A percentile compares a stretch with the other conserved stretches of the same genome.
Conservation (phyloP, 1,140 invertebrate species). For the Drosophila sp. region DNA sequence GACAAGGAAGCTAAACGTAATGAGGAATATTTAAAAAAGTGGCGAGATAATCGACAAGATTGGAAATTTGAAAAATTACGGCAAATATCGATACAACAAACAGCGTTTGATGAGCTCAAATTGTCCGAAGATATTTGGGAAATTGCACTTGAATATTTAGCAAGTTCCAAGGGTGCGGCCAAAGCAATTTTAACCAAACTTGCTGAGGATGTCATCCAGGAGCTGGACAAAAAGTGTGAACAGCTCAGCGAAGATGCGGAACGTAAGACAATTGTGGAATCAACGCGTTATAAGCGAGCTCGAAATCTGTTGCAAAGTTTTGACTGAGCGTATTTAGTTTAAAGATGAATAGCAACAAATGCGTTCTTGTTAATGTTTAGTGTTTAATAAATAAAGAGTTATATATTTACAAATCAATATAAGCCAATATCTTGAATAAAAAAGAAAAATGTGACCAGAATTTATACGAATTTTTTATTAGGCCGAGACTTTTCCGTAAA, state of each 20-base stretch:
- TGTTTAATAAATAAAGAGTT: slow-evolving; percentile 22
- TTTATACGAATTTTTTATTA: too few species aligned
- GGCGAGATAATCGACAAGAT: slow-evolving; percentile 88
- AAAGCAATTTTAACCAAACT: slow-evolving; percentile 87
- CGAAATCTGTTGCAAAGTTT: slow-evolving; percentile 85
- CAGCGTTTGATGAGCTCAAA: slow-evolving; percentile 87
- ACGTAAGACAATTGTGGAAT: slow-evolving; percentile 76
- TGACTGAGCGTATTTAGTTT: slow-evolving; percentile 42
- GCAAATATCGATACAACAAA: slow-evolving; percentile 90
- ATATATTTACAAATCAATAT: not conserved
- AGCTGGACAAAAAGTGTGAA: slow-evolving; percentile 86
- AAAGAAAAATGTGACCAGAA: too few species aligned
- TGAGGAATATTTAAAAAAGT: slow-evolving; percentile 87
- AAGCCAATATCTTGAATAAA: too few species aligned
- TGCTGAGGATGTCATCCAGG: slow-evolving; percentile 88
- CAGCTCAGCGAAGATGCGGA: slow-evolving; percentile 69
- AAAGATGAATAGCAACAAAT: slow-evolving; percentile 13
- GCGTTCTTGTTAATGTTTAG: slow-evolving; percentile 59
- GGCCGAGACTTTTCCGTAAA: too few species aligned
- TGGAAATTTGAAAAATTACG: slow-evolving; percentile 92
- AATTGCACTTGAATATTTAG: slow-evolving; percentile 89
- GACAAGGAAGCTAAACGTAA: slow-evolving; percentile 82
- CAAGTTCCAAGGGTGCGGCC: slow-evolving; percentile 88
- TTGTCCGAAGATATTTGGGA: slow-evolving; percentile 87
- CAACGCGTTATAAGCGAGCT: slow-evolving; percentile 85